These are phyloP conservation scores for Phocides pigmalion DNA, from an alignment of 1,140 invertebrate genomes.

Conservation along the genomic window DNA sequence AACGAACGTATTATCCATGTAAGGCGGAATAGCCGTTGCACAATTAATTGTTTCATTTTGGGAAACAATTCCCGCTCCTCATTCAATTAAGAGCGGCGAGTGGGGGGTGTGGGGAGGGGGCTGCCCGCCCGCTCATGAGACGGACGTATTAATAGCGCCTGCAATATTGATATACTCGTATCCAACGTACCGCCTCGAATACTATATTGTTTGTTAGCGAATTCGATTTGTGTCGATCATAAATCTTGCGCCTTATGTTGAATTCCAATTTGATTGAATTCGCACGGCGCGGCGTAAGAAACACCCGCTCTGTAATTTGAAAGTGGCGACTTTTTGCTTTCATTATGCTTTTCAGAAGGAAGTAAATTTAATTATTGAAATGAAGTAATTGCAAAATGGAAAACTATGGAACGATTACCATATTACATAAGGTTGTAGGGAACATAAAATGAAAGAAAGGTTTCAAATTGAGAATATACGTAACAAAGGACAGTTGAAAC, in stretches of 20 bases:
- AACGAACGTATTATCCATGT: slow-evolving; percentile 84
- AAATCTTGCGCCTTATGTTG: slow-evolving; percentile 82
- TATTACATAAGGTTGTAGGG: not conserved
- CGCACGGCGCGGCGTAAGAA: slow-evolving; percentile 53
- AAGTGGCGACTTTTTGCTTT: slow-evolving; percentile 38
- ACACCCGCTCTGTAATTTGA: slow-evolving; percentile 44
- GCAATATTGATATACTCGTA: slow-evolving; percentile 83
- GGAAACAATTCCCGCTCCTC: slow-evolving; percentile 83
- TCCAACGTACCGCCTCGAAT: slow-evolving; percentile 77
- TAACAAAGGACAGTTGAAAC: not conserved
- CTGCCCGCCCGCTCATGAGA: slow-evolving; percentile 73
- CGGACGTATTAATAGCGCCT: slow-evolving; percentile 82
- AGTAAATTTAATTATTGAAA: slow-evolving; percentile 5
- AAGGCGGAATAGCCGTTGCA: slow-evolving; percentile 84
- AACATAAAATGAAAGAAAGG: not conserved
- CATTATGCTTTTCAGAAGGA: slow-evolving; percentile 19
- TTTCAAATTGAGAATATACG: not conserved
- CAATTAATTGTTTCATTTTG: slow-evolving; percentile 84
- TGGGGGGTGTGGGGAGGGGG: slow-evolving; percentile 56
- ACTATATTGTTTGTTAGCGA: slow-evolving; percentile 82
- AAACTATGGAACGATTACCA: not conserved
- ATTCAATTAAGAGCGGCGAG: slow-evolving; percentile 83
- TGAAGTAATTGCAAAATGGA: slow-evolving; percentile 7
- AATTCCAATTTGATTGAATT: slow-evolving; percentile 80
- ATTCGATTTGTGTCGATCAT: slow-evolving; percentile 83